Evolutionary conservation across 2,888 invertebrate species (phyloP), one percentile per base, ranked within the genome.

Genomic region (Drosophila bunnanda): DNA sequence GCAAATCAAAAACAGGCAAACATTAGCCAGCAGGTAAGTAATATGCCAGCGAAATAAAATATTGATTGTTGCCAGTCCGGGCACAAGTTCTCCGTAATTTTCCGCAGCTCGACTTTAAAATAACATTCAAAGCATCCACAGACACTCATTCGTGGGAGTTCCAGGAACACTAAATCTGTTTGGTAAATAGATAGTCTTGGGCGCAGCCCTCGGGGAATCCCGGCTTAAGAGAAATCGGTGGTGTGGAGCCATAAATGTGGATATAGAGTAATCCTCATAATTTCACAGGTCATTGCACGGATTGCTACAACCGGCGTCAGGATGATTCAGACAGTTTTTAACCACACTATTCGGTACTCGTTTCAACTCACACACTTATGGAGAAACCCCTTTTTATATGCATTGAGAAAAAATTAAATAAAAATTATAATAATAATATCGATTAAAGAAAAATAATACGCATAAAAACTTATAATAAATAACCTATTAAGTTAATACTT

Each of bases 271-370:
- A 65, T 54, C 60, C 60, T 57, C 57, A 77, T 76, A 52, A 83
- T 81, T 83, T 79, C 76, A 74, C 84, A 70, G 76, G 68, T 83
- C 69, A 78, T 76, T 68, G 69, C 79, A 60, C 75, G 76, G 48
- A 65, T 74, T 62, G 64, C 56, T 32, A 64, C 54, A 69, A 66
- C 64, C 56, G 68, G 65, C 72, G 72, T 57, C 46, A 65, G 43
- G 46, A 65, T 72, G 72, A 72, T 64, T 71, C 71, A 53, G 56
- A 62, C 64, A 38, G 38, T 48, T 56, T 67, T 55, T 32, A 28
- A 39, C 32, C 38, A 67, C 34, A 54, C 60, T 60, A 60, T 46
- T 57, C 41, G 17, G 56, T 17, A 60, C 39, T 41, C 20, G 25
- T 22, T 22, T 22, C 15, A 7, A 36, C 13, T 7, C 25, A 22